Evolutionary conservation across 2,113 vertebrate species (phyloP).

Genomic region (Gobius niger): DNA sequence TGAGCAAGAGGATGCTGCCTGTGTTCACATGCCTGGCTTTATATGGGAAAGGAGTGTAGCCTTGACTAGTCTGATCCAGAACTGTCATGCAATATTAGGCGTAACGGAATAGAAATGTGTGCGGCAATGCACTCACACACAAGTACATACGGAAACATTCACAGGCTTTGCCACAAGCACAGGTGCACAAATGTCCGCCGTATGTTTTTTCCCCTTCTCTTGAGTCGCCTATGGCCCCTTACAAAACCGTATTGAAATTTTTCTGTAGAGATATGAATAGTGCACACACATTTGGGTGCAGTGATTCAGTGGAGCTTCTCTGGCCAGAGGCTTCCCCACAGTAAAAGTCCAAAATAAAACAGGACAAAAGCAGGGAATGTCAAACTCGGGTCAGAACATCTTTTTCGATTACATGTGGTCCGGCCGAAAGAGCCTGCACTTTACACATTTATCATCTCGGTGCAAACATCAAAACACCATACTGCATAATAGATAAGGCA

Average conservation of each 20-base stretch:
- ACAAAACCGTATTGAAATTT: slow-evolving; percentile 3
- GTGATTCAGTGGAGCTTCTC: slow-evolving; percentile 38
- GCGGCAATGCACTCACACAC: slow-evolving; percentile 17
- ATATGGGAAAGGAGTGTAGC: slow-evolving; percentile 35
- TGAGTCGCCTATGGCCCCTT: background rate
- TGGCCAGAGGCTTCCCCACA: slow-evolving; percentile 47
- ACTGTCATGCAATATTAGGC: slow-evolving; percentile 74
- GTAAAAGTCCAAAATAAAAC: slow-evolving; percentile 27
- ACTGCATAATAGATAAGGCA: background rate
- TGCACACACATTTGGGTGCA: slow-evolving; percentile 2
- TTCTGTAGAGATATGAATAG: background rate
- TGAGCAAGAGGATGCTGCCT: slow-evolving; percentile 19
- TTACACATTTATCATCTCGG: slow-evolving; percentile 19
- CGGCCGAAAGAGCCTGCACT: slow-evolving; percentile 11
- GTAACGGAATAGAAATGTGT: slow-evolving; percentile 56
- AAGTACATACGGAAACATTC: background rate
- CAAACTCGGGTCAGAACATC: slow-evolving; percentile 38
- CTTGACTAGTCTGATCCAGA: slow-evolving; percentile 71
- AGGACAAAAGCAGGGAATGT: slow-evolving; percentile 29
- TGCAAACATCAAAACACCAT: slow-evolving; percentile 14
- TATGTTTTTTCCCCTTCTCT: background rate
- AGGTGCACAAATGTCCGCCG: slow-evolving; percentile 26
- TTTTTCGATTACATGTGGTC: slow-evolving; percentile 34
- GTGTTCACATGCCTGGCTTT: slow-evolving; percentile 8
- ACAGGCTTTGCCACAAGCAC: slow-evolving; percentile 18